Evolutionary conservation across 2,888 invertebrate species (phyloP).

Genomic region (Callyntrura guangdongensis): DNA sequence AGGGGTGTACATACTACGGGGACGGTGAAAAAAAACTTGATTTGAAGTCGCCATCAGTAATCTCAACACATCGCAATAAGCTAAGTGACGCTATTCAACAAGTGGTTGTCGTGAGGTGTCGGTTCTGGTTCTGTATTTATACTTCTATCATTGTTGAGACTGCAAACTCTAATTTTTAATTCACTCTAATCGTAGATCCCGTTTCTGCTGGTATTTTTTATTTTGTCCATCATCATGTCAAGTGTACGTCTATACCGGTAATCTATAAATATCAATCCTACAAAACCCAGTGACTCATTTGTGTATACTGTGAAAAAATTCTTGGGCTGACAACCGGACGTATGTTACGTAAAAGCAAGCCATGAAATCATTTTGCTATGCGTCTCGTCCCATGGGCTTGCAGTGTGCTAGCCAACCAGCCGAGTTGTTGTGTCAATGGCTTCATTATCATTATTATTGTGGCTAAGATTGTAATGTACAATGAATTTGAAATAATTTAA

Average conservation of each 20-base stretch:
- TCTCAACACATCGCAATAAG: background rate
- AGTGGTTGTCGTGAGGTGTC: background rate
- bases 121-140: background rate
- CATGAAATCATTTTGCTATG: background rate
- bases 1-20: constrained; percentile 17
- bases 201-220: constrained; percentile 47
- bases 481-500: background rate
- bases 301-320: background rate
- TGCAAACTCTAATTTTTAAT: constrained; percentile 42
- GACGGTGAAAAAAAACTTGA: constrained; percentile 31
- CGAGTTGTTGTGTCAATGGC: background rate
- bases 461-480: background rate
- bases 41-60: constrained; percentile 10
- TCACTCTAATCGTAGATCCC: constrained; percentile 63
- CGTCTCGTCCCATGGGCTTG: background rate
- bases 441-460: constrained; percentile 1
- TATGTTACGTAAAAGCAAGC: background rate
- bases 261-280: background rate
- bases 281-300: background rate
- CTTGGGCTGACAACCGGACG: background rate
- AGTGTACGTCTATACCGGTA: constrained; percentile 14
- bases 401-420: background rate
- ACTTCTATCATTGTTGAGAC: background rate
- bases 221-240: constrained; percentile 20
- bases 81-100: background rate